These are phyloP conservation scores for western clawed frog (Xenopus tropicalis) DNA, from an alignment of 2,113 vertebrate species.

Conservation along the genomic window UCB_Xtro_10.0 CM004451.2:38981501-38982000, in stretches of 20 bases:
- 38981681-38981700: no score
- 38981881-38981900: background rate
- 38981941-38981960: background rate
- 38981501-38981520: no score
- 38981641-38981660: no score
- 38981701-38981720: background rate
- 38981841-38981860: background rate
- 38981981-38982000: background rate
- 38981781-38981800: background rate
- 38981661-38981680: no score
- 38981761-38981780: background rate
- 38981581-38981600: no score
- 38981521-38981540: no score
- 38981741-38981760: background rate
- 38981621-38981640: no score
- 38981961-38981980: background rate
- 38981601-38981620: no score
- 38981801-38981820: background rate
- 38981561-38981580: no score
- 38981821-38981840: background rate
- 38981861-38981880: background rate
- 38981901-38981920: conserved; percentile 3
- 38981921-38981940: background rate
- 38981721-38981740: background rate
- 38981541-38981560: no score